Percentiles rank a stretch among this genome's conserved stretches.
phyloP scores from a whole-genome alignment of 2,797 vertebrate species.

The Crocodylus rhombifer region DNA sequence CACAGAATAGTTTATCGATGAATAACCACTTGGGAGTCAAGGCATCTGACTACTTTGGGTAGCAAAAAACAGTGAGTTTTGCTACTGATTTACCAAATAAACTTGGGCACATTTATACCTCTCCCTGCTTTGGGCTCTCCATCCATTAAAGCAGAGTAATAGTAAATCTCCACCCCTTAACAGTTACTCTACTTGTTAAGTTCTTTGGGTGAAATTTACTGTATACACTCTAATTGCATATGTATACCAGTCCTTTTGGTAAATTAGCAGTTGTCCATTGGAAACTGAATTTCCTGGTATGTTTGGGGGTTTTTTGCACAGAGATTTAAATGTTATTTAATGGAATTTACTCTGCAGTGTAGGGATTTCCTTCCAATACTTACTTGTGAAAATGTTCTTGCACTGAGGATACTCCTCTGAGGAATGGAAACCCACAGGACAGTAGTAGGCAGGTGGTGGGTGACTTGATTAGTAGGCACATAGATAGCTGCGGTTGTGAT shows the following conservation, averaged over 20 bases:
- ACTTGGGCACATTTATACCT: background rate
- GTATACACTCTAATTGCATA: background rate
- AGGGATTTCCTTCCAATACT: background rate
- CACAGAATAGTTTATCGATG: background rate
- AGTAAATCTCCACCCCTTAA: no score
- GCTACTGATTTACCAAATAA: background rate
- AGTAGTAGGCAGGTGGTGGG: no score
- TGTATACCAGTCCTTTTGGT: background rate
- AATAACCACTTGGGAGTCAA: background rate
- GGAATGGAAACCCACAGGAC: no score
- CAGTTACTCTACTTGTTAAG: background rate
- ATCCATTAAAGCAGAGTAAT: background rate
- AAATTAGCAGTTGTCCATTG: background rate
- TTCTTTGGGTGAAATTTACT: background rate
- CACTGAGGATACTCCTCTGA: no score
- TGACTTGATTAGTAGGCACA: no score
- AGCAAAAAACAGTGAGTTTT: background rate
- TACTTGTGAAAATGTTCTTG: no score
- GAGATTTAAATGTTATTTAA: background rate
- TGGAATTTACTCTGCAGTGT: background rate
- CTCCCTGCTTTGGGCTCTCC: background rate
- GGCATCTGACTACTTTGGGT: background rate
- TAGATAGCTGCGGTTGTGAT: no score
- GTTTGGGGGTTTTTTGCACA: background rate
- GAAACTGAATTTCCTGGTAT: background rate